Evolutionary conservation across 2,113 vertebrate species (phyloP).

Genomic region (Lontra canadensis): DNA sequence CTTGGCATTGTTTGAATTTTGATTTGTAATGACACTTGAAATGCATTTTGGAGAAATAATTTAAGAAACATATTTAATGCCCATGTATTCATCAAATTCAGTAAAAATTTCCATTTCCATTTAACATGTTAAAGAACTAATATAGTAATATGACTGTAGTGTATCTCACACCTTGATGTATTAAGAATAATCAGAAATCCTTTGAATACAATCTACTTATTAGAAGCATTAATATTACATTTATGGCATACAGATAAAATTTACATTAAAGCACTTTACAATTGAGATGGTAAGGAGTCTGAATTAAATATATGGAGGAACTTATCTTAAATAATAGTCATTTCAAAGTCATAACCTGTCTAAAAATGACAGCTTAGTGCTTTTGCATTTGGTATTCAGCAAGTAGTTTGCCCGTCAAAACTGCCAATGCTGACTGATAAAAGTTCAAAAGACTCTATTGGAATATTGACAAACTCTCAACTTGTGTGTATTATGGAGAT

Average conservation of each 20-base stretch:
- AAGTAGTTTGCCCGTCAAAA: conserved; percentile 79
- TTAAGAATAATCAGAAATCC: conserved; percentile 67
- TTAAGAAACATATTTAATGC: conserved; percentile 45
- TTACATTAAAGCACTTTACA: conserved; percentile 80
- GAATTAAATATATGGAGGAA: conserved; percentile 75
- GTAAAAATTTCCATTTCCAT: conserved; percentile 50
- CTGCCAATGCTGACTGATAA: conserved; percentile 83
- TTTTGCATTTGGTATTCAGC: conserved; percentile 79
- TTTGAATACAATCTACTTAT: conserved; percentile 72
- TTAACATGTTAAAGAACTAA: conserved; percentile 64
- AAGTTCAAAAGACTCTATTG: conserved; percentile 81
- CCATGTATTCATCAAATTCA: conserved; percentile 51
- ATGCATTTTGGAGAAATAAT: conserved; percentile 50
- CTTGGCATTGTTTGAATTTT: conserved; percentile 11
- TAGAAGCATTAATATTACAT: conserved; percentile 77
- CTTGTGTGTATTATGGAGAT: conserved; percentile 83
- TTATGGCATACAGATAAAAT: conserved; percentile 77
- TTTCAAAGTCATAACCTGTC: conserved; percentile 84
- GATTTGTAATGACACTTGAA: conserved; percentile 47
- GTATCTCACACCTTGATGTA: conserved; percentile 50
- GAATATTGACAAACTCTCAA: conserved; percentile 85
- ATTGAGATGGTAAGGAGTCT: conserved; percentile 68
- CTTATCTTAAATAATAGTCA: conserved; percentile 84
- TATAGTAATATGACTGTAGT: conserved; percentile 19
- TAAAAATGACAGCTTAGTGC: conserved; percentile 81